phyloP scores from a whole-genome alignment of 2,113 vertebrate genomes.

The Nerophis lumbriciformis region DNA sequence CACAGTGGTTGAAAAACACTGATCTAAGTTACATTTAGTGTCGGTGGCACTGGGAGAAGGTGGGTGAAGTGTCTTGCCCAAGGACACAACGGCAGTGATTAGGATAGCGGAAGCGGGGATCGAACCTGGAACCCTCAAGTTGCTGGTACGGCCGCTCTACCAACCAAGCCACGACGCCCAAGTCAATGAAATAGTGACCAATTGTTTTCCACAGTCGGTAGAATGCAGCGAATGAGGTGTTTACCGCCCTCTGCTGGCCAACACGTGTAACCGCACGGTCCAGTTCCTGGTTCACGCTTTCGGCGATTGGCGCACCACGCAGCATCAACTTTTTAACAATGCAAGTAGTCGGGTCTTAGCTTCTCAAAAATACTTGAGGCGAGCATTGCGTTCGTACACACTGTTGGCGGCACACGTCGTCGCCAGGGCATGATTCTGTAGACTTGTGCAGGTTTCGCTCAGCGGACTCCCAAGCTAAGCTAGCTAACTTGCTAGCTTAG shows the following conservation, averaged over 20 bases:
- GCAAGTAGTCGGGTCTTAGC: slow-evolving; percentile 40
- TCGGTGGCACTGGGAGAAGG: too few species aligned
- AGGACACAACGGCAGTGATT: too few species aligned
- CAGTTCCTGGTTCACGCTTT: slow-evolving; percentile 70
- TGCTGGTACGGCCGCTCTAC: too few species aligned
- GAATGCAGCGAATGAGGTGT: background rate
- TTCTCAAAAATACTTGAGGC: slow-evolving; percentile 9
- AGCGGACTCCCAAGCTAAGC: slow-evolving; percentile 55
- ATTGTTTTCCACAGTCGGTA: background rate
- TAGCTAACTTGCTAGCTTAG: slow-evolving; percentile 56
- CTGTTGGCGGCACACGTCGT: slow-evolving; percentile 23
- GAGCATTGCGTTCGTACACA: slow-evolving; percentile 4
- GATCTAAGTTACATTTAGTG: too few species aligned
- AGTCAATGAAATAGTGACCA: background rate
- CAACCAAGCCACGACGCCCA: too few species aligned
- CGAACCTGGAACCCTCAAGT: too few species aligned
- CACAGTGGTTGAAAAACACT: too few species aligned
- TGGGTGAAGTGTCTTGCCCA: too few species aligned
- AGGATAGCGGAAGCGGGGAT: too few species aligned
- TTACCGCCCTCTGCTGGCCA: slow-evolving; percentile 45
- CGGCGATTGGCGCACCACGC: slow-evolving; percentile 47
- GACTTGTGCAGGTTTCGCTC: slow-evolving; percentile 40
- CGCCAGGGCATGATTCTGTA: slow-evolving; percentile 52
- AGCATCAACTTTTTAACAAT: slow-evolving; percentile 67
- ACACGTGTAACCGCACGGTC: background rate